phyloP scores from a whole-genome alignment of 2,888 invertebrate species.

The Griposia aprilina region DNA sequence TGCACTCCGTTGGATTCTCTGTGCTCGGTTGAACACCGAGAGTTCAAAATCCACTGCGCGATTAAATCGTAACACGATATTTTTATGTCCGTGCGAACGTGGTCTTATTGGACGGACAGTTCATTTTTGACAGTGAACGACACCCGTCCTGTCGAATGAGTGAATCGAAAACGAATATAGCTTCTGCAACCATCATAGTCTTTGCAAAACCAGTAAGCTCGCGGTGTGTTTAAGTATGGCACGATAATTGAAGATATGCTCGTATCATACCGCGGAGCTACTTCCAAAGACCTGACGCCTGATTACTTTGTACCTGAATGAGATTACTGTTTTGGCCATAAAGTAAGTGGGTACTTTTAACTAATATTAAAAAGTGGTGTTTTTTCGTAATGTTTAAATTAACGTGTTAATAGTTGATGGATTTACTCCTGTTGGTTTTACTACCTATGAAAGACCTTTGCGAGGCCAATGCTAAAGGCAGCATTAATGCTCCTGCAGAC shows the following conservation, averaged over 20 bases:
- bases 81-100: too few relatives aligned
- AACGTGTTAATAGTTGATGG: background rate
- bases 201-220: constrained; percentile 80
- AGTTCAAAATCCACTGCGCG: too few relatives aligned
- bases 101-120: background rate
- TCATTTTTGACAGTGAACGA: background rate
- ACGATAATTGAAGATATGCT: constrained; percentile 90
- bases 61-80: too few relatives aligned
- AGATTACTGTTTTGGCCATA: constrained; percentile 72
- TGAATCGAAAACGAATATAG: background rate
- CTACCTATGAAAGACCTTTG: background rate
- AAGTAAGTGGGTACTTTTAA: constrained; percentile 47
- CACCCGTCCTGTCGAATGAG: too few relatives aligned
- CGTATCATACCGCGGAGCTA: constrained; percentile 82
- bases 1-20: too few relatives aligned
- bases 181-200: constrained; percentile 63
- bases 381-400: too few relatives aligned
- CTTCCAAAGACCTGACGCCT: constrained; percentile 83
- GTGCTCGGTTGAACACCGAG: too few relatives aligned
- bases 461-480: too few relatives aligned
- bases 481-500: too few relatives aligned
- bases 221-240: constrained; percentile 90
- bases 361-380: background rate
- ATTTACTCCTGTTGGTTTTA: background rate
- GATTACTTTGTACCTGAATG: constrained; percentile 78